Conservation (phyloP, 2,888 invertebrate species). For the Scaptomyza polygonia region DNA sequence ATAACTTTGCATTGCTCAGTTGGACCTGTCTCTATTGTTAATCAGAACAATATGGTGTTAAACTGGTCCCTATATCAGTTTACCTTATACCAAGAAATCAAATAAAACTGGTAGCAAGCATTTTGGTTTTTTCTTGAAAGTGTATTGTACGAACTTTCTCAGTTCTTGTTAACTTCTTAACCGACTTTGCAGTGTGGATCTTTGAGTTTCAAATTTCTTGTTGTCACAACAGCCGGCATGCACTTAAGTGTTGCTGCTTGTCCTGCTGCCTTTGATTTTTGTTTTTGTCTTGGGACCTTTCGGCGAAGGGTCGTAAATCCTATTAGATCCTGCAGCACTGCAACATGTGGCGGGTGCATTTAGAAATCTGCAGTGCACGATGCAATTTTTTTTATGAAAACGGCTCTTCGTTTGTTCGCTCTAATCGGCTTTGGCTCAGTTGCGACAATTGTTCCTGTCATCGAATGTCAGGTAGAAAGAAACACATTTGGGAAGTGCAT, state of each 20-base stretch:
- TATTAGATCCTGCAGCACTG: conserved; percentile 61
- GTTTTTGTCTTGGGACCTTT: conserved; percentile 15
- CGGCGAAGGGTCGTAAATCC: conserved; percentile 69
- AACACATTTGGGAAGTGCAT: not conserved
- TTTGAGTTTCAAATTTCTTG: conserved; percentile 61
- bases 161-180: conserved; percentile 62
- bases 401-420: conserved; percentile 29
- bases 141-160: conserved; percentile 25
- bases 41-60: conserved; percentile 11
- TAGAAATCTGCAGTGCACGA: conserved; percentile 10
- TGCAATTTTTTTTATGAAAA: conserved; percentile 16
- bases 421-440: conserved; percentile 65
- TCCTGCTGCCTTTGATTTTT: conserved; percentile 4
- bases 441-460: conserved; percentile 64
- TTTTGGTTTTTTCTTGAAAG: conserved; percentile 6
- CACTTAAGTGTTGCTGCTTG: conserved; percentile 28
- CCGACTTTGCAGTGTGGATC: conserved; percentile 41
- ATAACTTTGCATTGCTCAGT: not conserved
- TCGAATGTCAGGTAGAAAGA: conserved; percentile 39
- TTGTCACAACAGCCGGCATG: conserved; percentile 70
- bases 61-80: conserved; percentile 26
- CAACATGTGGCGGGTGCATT: conserved; percentile 62
- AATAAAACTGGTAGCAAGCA: conserved; percentile 37
- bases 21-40: not conserved
- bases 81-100: conserved; percentile 34